Conservation (phyloP, 2,797 vertebrate genomes). For the Orestias chungarensis region DNA sequence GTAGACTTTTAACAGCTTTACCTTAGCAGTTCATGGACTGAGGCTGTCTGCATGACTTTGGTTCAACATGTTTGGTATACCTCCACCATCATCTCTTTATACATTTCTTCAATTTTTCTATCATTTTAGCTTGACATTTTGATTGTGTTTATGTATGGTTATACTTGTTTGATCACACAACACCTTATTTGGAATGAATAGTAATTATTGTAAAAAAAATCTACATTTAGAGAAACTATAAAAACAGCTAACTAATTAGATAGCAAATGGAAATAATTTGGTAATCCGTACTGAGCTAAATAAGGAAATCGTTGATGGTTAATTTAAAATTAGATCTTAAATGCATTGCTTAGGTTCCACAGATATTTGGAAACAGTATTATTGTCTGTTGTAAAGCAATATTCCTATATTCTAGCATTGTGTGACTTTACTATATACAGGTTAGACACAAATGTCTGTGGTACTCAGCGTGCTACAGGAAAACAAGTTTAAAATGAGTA, state of each 20-base stretch:
- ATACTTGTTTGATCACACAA: too few species aligned
- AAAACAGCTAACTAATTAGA: too few species aligned
- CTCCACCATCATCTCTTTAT: not conserved
- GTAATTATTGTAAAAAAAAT: too few species aligned
- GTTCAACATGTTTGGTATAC: not conserved
- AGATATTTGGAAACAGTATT: not conserved
- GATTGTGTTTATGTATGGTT: too few species aligned
- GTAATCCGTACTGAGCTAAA: not conserved
- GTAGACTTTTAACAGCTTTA: not conserved
- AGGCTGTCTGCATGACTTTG: not conserved
- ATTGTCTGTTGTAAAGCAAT: slow-evolving; percentile 23
- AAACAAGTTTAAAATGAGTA: slow-evolving; percentile 55
- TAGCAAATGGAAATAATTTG: not conserved
- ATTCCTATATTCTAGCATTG: slow-evolving; percentile 22
- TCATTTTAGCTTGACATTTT: not conserved
- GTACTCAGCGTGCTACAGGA: slow-evolving; percentile 41
- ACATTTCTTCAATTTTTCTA: not conserved
- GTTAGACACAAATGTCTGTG: slow-evolving; percentile 41
- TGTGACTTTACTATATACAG: slow-evolving; percentile 61
- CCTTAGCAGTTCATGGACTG: not conserved
- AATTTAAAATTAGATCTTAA: too few species aligned
- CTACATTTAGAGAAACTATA: too few species aligned
- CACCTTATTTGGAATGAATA: too few species aligned
- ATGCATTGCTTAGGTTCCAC: not conserved
- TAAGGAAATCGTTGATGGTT: not conserved